These are phyloP conservation scores for Eptatretus burgeri DNA, from an alignment of 2,113 vertebrate species.

Conservation along the genomic window DNA sequence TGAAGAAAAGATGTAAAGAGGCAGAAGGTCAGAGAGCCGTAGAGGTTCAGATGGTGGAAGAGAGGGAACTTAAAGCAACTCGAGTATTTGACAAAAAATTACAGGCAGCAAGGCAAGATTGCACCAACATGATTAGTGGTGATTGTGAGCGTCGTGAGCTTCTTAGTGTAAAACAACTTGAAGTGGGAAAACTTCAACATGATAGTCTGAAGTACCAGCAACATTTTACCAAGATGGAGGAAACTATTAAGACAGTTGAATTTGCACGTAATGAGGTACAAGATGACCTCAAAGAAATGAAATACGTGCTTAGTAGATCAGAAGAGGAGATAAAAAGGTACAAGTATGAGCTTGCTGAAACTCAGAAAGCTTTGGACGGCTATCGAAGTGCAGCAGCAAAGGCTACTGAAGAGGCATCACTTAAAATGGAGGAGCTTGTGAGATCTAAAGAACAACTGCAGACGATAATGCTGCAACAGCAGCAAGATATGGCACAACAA, in stretches of 20 bases:
- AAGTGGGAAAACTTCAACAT: constrained; percentile 60
- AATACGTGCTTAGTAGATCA: too few species aligned
- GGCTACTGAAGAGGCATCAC: constrained; percentile 25
- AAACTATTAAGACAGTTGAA: constrained; percentile 35
- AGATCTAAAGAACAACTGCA: constrained; percentile 17
- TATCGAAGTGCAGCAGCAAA: constrained; percentile 30
- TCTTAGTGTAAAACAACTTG: constrained; percentile 63
- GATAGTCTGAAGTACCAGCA: constrained; percentile 66
- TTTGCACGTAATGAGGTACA: constrained; percentile 26
- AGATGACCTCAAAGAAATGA: constrained; percentile 17
- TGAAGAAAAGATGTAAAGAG: constrained; percentile 16
- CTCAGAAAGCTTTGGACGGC: constrained; percentile 28
- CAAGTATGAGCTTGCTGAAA: constrained; percentile 22
- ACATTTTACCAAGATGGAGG: constrained; percentile 43
- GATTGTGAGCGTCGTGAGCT: constrained; percentile 61
- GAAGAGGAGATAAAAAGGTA: constrained; percentile 18
- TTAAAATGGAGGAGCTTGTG: constrained; percentile 16
- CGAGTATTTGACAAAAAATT: constrained; percentile 46
- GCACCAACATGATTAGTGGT: constrained; percentile 13
- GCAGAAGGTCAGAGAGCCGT: constrained; percentile 51
- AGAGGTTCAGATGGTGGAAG: constrained; percentile 17
- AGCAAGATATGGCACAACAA: constrained; percentile 35
- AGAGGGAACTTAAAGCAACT: constrained; percentile 16
- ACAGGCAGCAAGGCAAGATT: constrained; percentile 16
- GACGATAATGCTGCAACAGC: constrained; percentile 26